Percentiles rank a stretch among this genome's conserved stretches.
Evolutionary conservation across 2,113 vertebrate species (phyloP).

Genomic region (Gambusia holbrooki): DNA sequence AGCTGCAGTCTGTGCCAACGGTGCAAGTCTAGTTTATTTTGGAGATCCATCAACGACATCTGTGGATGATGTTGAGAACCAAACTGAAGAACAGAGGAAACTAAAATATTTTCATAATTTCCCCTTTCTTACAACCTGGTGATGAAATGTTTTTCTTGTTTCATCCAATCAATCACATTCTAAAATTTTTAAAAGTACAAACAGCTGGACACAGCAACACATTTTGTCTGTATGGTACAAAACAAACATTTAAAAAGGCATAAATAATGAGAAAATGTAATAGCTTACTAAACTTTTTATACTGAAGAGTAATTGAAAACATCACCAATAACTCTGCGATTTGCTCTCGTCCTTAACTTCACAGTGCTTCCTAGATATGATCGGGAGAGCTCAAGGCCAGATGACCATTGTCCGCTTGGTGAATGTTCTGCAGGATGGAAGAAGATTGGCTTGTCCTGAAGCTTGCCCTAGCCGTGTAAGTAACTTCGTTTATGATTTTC

Average conservation of each 20-base stretch:
- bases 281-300: no score
- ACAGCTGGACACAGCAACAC: no score
- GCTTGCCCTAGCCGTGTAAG: conserved; percentile 86
- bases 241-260: no score
- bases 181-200: no score
- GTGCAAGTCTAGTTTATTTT: conserved; percentile 9
- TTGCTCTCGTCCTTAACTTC: neutral
- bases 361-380: conserved; percentile 92
- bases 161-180: no score
- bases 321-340: neutral
- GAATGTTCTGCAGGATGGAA: conserved; percentile 84
- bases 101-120: neutral
- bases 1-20: conserved; percentile 14
- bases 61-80: neutral
- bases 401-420: conserved; percentile 93
- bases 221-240: no score
- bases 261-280: no score
- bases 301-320: no score
- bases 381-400: conserved; percentile 91
- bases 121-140: neutral
- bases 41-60: conserved; percentile 8
- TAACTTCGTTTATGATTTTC: neutral
- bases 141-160: neutral
- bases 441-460: conserved; percentile 85
- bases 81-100: neutral